phyloP scores from a whole-genome alignment of 2,888 invertebrate species.

The Branchinecta sandiegonensis region DNA sequence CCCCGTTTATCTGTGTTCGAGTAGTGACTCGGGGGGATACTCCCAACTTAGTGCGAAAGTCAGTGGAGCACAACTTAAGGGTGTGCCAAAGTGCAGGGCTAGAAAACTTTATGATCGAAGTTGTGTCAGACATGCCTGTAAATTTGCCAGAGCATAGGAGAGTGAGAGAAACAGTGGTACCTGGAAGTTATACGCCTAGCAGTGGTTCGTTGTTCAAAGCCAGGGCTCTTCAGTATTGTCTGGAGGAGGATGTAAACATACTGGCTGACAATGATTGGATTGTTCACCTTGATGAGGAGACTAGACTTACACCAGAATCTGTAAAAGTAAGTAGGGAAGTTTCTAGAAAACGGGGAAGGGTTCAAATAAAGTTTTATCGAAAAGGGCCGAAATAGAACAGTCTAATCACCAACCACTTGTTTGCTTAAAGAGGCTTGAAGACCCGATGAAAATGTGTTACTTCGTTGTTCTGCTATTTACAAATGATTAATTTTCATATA shows the following conservation, averaged over 20 bases:
- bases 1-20: constrained; percentile 85
- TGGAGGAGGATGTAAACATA: constrained; percentile 61
- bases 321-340: constrained; percentile 35
- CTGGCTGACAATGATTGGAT: constrained; percentile 83
- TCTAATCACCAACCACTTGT: too few relatives aligned
- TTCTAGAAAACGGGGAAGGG: too few relatives aligned
- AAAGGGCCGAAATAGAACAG: too few relatives aligned
- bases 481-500: too few relatives aligned
- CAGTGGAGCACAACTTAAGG: constrained; percentile 72
- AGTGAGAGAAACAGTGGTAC: constrained; percentile 76
- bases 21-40: constrained; percentile 89
- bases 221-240: constrained; percentile 83
- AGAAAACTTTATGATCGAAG: constrained; percentile 90
- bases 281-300: constrained; percentile 95
- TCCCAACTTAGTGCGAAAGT: constrained; percentile 71
- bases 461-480: too few relatives aligned
- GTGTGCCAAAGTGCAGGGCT: constrained; percentile 74
- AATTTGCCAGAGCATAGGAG: constrained; percentile 52
- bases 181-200: constrained; percentile 67
- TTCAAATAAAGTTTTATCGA: too few relatives aligned
- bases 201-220: constrained; percentile 87
- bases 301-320: constrained; percentile 78
- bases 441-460: too few relatives aligned
- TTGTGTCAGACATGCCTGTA: constrained; percentile 78
- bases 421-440: too few relatives aligned